Evolutionary conservation across 2,113 vertebrate genomes (phyloP), one percentile per base, ranked within the genome.

Genomic region (Laticauda laticaudata): DNA sequence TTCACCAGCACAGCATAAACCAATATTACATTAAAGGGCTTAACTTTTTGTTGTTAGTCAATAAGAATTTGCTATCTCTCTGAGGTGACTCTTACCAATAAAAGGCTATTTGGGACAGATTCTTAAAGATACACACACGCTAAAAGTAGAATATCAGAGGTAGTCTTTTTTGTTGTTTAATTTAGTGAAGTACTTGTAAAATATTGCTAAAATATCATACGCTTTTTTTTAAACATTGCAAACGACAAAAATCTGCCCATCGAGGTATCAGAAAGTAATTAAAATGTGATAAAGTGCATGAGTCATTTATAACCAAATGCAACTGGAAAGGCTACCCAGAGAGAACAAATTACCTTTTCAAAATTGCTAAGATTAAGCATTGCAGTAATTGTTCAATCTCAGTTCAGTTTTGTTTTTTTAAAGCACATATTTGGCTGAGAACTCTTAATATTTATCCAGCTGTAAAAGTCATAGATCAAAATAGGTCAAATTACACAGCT

Each of bases 211-310:
- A 95, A 96, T 55, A 90, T 4, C 21, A 54, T 4, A n/a, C 24
- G n/a, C 23, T 26, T 59, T 90, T 86, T 86, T 90, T 81, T 8
- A 95, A 97, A 96, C 91, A 94, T 86, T 0, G 69, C 89, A 88
- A 94, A 92, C 89, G 93, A 96, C 87, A 94, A 93, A 92, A 93
- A 96, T 45, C 92, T 93, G 94, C 75, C 34, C 0, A 95, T 95
- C 95, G 92, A 96, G 94, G 92, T 94, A 95, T 86, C 0, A 2
- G 95, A 96, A 95, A 90, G 23, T 34, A 92, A 92, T 55, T 64
- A 93, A 95, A 89, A 92, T 91, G 91, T 93, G 95, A 95, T 97
- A 97, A 97, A 97, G 96, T 97, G 96, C 96, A 96, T 96, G 94
- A 97, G 95, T 86, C 48, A 93, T 92, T 93, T 88, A 85, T 90